Percentiles rank a stretch among this genome's conserved stretches.
Evolutionary conservation across 2,113 vertebrate genomes (phyloP).

Genomic region (Polypterus bichir): DNA sequence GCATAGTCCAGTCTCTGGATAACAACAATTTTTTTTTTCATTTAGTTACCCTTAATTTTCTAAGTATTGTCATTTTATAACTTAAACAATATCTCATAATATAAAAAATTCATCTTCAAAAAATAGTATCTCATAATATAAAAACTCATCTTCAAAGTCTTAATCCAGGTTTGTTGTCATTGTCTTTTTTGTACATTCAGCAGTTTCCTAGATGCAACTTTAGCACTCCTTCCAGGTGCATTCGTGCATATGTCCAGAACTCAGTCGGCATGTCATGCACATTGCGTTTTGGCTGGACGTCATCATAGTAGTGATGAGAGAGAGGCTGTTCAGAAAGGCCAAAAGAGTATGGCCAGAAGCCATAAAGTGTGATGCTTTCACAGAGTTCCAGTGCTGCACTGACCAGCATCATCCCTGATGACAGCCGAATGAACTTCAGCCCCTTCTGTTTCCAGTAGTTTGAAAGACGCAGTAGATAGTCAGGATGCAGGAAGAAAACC

Average conservation of each 20-base stretch:
- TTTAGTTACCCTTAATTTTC: too few relatives aligned
- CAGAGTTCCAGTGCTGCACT: constrained; percentile 19
- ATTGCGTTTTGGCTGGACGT: neutral
- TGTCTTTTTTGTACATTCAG: too few relatives aligned
- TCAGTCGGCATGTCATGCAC: constrained; percentile 22
- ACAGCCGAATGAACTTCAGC: constrained; percentile 8
- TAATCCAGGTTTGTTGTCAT: too few relatives aligned
- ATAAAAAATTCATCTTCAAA: too few relatives aligned
- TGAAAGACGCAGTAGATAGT: constrained; percentile 10
- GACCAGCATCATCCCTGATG: constrained; percentile 17
- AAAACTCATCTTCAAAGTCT: too few relatives aligned
- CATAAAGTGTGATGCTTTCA: constrained; percentile 18
- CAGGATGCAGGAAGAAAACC: constrained; percentile 19
- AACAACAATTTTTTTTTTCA: too few relatives aligned
- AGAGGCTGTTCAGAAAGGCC: neutral
- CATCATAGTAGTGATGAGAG: constrained; percentile 21
- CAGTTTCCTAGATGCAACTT: constrained; percentile 13
- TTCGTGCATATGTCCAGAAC: constrained; percentile 14
- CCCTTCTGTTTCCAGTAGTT: constrained; percentile 11
- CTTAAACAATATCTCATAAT: too few relatives aligned
- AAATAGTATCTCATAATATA: too few relatives aligned
- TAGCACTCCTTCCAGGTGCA: constrained; percentile 23
- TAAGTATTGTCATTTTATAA: too few relatives aligned
- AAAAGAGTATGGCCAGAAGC: constrained; percentile 22
- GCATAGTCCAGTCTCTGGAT: too few relatives aligned